These are phyloP conservation scores for Candoia aspera DNA, from an alignment of 2,113 vertebrate species.

Conservation along the genomic window DNA sequence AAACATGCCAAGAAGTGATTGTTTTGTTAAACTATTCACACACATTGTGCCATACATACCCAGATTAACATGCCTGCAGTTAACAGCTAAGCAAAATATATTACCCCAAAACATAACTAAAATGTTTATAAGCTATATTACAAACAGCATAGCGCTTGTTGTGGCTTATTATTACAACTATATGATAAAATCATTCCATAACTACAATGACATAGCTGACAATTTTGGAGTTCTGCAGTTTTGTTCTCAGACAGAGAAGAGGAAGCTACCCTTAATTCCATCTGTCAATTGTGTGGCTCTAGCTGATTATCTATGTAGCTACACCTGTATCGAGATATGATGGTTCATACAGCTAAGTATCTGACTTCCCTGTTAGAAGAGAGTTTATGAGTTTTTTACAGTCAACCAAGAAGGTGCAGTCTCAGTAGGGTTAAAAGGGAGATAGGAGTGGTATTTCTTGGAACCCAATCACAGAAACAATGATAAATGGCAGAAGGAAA, in stretches of 20 bases:
- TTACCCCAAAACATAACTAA: neutral
- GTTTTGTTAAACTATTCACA: neutral
- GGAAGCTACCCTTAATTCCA: constrained; percentile 40
- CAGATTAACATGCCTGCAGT: neutral
- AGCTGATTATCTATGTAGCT: constrained; percentile 17
- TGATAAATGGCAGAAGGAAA: constrained; percentile 58
- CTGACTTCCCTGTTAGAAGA: constrained; percentile 14
- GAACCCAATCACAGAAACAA: constrained; percentile 68
- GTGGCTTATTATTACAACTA: constrained; percentile 45
- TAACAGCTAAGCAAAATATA: constrained; percentile 12
- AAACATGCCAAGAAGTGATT: neutral
- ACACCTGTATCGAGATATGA: constrained; percentile 34
- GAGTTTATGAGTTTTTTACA: constrained; percentile 54
- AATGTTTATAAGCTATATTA: constrained; percentile 5
- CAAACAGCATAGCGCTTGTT: neutral
- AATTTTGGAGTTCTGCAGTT: constrained; percentile 39
- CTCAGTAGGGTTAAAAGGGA: constrained; percentile 61
- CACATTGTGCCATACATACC: neutral
- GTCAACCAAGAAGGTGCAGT: constrained; percentile 59
- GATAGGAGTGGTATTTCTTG: constrained; percentile 67
- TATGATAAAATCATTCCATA: constrained; percentile 61
- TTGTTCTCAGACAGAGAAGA: constrained; percentile 47
- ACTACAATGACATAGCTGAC: constrained; percentile 46
- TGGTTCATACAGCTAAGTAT: constrained; percentile 52
- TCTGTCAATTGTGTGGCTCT: constrained; percentile 35